Percentiles rank a stretch among this genome's conserved stretches.
Conservation (phyloP, 2,797 vertebrate species). For the Thalassophryne amazonica region DNA sequence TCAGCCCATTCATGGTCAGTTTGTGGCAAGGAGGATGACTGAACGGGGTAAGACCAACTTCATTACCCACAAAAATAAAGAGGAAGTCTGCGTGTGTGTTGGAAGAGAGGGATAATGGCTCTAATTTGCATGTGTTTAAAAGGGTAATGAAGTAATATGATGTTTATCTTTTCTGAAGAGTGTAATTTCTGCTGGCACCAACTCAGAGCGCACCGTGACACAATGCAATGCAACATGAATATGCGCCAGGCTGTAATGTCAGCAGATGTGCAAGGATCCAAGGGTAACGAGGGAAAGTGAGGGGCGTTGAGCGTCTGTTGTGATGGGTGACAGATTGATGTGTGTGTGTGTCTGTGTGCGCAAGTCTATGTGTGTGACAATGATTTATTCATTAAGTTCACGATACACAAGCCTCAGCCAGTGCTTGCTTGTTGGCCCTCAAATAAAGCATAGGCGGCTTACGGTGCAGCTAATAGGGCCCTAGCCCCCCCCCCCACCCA, state of each 20-base stretch:
- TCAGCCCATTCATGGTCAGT: slow-evolving; percentile 83
- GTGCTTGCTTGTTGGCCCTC: slow-evolving; percentile 73
- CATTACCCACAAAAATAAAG: slow-evolving; percentile 79
- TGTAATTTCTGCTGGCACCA: slow-evolving; percentile 89
- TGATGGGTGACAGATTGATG: slow-evolving; percentile 65
- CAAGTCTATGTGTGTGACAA: slow-evolving; percentile 39
- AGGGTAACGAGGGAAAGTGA: slow-evolving; percentile 61
- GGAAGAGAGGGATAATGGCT: slow-evolving; percentile 82
- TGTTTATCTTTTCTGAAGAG: slow-evolving; percentile 98
- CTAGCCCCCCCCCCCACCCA: too few species aligned
- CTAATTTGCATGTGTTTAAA: slow-evolving; percentile 98
- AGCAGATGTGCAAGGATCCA: slow-evolving; percentile 84
- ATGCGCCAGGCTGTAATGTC: slow-evolving; percentile 81
- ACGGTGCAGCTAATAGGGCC: too few species aligned
- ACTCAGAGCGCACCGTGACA: slow-evolving; percentile 80
- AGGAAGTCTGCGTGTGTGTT: slow-evolving; percentile 10
- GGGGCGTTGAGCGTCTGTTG: slow-evolving; percentile 69
- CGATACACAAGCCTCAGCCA: slow-evolving; percentile 84
- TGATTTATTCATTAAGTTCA: slow-evolving; percentile 93
- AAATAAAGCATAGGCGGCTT: too few species aligned
- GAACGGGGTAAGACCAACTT: slow-evolving; percentile 89
- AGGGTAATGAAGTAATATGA: slow-evolving; percentile 99
- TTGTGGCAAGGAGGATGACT: slow-evolving; percentile 84
- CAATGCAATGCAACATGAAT: slow-evolving; percentile 79
- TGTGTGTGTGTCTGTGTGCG: slow-evolving; percentile 49